Evolutionary conservation across 2,113 vertebrate species (phyloP).

Genomic region (Cyanoderma ruficeps): DNA sequence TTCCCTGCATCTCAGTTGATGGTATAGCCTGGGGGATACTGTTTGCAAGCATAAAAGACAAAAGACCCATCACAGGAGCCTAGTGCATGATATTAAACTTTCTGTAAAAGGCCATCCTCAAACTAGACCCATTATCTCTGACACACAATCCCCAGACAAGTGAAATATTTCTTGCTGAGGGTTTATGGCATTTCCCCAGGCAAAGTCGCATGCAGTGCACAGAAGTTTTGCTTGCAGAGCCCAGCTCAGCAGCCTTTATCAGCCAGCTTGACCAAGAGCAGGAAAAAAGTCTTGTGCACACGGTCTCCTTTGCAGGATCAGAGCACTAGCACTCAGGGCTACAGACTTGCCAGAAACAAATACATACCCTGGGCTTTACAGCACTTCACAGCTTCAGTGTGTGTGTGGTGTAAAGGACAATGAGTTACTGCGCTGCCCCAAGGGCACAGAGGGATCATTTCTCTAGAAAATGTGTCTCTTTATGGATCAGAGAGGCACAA

Average conservation of each 20-base stretch:
- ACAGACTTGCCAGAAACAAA: background rate
- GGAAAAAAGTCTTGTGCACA: background rate
- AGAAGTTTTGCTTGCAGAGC: background rate
- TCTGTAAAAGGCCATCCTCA: slow-evolving; percentile 60
- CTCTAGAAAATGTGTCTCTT: background rate
- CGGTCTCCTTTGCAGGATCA: background rate
- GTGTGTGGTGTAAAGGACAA: background rate
- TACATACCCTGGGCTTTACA: background rate
- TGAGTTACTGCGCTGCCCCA: background rate
- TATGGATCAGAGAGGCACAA: background rate
- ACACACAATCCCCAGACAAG: slow-evolving; percentile 20
- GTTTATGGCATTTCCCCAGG: slow-evolving; percentile 44
- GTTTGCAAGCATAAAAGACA: slow-evolving; percentile 29
- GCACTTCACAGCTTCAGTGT: background rate
- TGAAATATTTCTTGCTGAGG: slow-evolving; percentile 51
- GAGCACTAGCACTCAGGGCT: background rate
- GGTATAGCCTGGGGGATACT: slow-evolving; percentile 1
- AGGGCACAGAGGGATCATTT: background rate
- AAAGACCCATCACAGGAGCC: background rate
- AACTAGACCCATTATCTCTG: slow-evolving; percentile 40
- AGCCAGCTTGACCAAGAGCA: background rate
- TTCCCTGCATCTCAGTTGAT: background rate
- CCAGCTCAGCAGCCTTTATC: background rate
- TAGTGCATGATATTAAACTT: slow-evolving; percentile 33
- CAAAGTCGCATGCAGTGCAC: background rate